Evolutionary conservation across 2,113 vertebrate genomes (phyloP).

Genomic region (Mesocricetus auratus): DNA sequence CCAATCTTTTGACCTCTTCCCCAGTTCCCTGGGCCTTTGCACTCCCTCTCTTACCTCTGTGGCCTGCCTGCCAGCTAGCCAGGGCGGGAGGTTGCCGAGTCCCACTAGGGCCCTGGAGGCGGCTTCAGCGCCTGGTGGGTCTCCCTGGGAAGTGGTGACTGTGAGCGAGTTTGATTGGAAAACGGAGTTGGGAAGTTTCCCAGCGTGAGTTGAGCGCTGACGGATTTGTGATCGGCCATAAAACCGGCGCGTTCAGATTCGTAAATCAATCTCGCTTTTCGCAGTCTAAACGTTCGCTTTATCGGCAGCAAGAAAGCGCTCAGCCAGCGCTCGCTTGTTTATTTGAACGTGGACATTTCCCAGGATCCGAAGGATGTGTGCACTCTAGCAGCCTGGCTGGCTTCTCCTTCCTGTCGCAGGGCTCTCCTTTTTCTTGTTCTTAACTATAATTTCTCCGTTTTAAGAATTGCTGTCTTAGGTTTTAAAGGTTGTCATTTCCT

Average conservation of each 20-base stretch:
- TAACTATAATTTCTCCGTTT: constrained; percentile 52
- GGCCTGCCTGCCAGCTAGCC: background rate
- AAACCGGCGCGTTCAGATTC: constrained; percentile 89
- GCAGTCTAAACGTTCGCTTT: constrained; percentile 90
- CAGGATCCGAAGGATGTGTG: constrained; percentile 81
- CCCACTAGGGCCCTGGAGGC: background rate
- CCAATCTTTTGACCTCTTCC: background rate
- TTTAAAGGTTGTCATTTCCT: constrained; percentile 30
- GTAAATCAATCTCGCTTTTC: constrained; percentile 93
- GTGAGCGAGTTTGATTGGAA: constrained; percentile 62
- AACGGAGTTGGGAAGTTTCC: constrained; percentile 84
- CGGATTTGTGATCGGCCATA: constrained; percentile 96
- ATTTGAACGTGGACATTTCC: constrained; percentile 85
- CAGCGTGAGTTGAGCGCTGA: constrained; percentile 86
- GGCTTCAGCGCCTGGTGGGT: background rate
- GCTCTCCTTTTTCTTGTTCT: constrained; percentile 55
- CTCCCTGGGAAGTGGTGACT: constrained; percentile 54
- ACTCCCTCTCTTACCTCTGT: background rate
- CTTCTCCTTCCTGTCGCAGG: background rate
- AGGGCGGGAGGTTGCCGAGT: background rate
- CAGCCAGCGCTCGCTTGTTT: constrained; percentile 81
- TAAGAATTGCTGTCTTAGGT: background rate
- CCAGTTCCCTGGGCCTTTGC: background rate
- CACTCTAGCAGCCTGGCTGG: constrained; percentile 73
- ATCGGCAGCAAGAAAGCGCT: constrained; percentile 84